Evolutionary conservation across 2,888 invertebrate species (phyloP), one percentile per base, ranked within the genome.

Genomic region (Drosophila acutilabella): DNA sequence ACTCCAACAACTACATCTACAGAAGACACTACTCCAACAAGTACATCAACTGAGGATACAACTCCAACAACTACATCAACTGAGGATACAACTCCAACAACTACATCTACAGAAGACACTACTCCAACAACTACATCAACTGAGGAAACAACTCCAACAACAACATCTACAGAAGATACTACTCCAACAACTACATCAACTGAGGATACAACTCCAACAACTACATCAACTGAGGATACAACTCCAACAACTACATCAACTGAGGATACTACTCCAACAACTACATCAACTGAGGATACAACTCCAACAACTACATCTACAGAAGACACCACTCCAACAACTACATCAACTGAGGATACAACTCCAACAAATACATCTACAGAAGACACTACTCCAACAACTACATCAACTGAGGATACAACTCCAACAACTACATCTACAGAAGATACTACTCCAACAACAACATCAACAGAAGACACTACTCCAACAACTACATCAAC

Each of bases 101-200:
- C 38, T 4, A 14, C 20, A n/a, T 36, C 40, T n/a, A n/a, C n/a
- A n/a, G 50, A 38, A 13, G 18, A 11, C 6, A 36, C 44, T n/a
- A 30, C 33, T 1, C 11, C 36, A 36, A 36, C 36, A 36, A 16
- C 20, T 13, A 44, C 53, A 13, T 47, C 57, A 30, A 58, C 57
- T 18, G 47, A 8, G 13, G 26, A 13, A 3, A 14, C 47, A 2
- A 48, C 57, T 16, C 41, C 54, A 11, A n/a, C 30, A 23, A 5
- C 13, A 1, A 14, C 52, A 41, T 13, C 23, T 18, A 44, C 44
- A 7, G 18, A 44, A 10, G 44, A 44, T 11, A 16, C 41, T 6
- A 23, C 52, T 2, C 11, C 13, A 13, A 13, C 13, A 33, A 36
- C 13, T 36, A 26, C 41, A 4, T 23, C 42, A 5, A 53, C 53